Conservation (phyloP, 2,797 vertebrate species). For the Anguilla pacifica region DNA sequence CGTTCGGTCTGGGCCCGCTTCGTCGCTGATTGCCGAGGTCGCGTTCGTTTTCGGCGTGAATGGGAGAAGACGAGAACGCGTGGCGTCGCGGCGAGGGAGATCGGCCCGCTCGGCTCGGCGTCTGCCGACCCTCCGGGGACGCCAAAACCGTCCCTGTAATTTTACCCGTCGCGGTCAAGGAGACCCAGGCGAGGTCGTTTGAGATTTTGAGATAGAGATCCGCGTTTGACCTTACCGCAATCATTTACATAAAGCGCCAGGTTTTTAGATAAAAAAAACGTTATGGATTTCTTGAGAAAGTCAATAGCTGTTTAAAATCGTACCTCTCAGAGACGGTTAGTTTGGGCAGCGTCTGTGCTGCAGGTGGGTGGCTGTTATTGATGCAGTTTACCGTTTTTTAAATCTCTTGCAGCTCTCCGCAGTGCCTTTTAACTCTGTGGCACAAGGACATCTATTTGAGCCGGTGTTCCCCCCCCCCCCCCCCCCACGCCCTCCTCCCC, state of each 20-base stretch:
- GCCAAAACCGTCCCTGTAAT: neutral
- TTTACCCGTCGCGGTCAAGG: neutral
- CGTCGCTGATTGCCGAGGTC: neutral
- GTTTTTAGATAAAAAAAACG: neutral
- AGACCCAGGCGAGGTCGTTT: neutral
- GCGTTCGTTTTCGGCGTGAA: neutral
- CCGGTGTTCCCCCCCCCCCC: too few species aligned
- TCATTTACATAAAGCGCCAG: neutral
- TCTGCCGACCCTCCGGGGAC: neutral
- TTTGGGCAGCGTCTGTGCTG: neutral
- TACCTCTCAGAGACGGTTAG: neutral
- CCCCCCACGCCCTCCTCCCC: too few species aligned
- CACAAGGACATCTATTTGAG: neutral
- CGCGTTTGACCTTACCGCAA: neutral
- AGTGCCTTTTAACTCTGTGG: neutral
- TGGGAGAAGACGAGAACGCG: neutral
- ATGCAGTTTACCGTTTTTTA: neutral
- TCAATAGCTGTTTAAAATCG: neutral
- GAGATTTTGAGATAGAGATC: neutral
- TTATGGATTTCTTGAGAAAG: neutral
- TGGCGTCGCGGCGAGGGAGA: too few species aligned
- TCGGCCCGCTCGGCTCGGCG: neutral
- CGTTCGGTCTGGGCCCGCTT: neutral
- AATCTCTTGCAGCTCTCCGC: neutral
- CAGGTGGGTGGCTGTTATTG: neutral